phyloP scores from a whole-genome alignment of 2,797 vertebrate genomes.

The Pogonophryne albipinna region DNA sequence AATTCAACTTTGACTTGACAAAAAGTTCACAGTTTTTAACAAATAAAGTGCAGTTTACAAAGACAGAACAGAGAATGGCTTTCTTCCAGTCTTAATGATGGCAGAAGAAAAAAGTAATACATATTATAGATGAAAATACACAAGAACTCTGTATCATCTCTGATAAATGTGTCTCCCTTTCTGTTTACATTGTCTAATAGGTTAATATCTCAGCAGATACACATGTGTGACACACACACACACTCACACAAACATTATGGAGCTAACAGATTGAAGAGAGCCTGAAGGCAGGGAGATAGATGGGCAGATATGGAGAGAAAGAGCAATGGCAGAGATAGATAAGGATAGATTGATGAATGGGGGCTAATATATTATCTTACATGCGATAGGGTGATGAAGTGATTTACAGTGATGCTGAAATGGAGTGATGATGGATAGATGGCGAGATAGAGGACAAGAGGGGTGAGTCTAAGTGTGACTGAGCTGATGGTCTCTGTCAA shows the following conservation, averaged over 20 bases:
- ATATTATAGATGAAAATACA: constrained; percentile 8
- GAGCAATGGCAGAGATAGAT: constrained; percentile 40
- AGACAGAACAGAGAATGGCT: not conserved
- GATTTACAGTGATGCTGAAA: constrained; percentile 55
- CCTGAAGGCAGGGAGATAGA: constrained; percentile 44
- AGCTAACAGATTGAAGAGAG: constrained; percentile 39
- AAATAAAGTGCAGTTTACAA: not conserved
- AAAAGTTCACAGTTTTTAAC: not conserved
- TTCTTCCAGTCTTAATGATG: constrained; percentile 12
- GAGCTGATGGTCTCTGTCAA: constrained; percentile 52
- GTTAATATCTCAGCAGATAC: constrained; percentile 40
- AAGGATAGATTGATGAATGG: constrained; percentile 52
- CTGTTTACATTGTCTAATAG: constrained; percentile 48
- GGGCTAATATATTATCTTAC: constrained; percentile 51
- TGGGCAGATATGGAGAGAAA: constrained; percentile 43
- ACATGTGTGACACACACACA: constrained; percentile 26
- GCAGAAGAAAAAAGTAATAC: constrained; percentile 22
- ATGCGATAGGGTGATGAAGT: constrained; percentile 53
- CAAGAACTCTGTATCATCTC: constrained; percentile 4
- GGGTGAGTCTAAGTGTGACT: constrained; percentile 40
- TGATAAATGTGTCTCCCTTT: constrained; percentile 2
- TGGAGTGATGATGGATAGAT: constrained; percentile 53
- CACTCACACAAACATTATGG: constrained; percentile 21
- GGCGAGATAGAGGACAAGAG: constrained; percentile 39
- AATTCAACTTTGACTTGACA: not conserved